A percentile compares a stretch with the other conserved stretches of the same genome.
These are phyloP conservation scores for Formica selysi DNA, from an alignment of 1,140 invertebrate species.

Conservation along the genomic window DNA sequence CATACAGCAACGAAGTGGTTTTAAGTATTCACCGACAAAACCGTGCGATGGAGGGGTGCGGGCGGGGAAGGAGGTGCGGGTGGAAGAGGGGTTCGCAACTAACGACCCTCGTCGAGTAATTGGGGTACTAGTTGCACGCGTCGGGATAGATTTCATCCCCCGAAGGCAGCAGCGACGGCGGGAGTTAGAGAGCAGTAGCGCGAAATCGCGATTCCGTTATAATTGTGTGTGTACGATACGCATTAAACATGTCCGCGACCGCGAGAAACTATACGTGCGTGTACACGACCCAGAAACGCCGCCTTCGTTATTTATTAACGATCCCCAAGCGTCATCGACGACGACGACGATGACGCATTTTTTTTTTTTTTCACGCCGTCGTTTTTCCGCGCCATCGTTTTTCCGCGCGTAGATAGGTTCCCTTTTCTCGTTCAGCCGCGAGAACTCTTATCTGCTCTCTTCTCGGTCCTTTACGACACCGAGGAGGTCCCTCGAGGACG, in stretches of 20 bases:
- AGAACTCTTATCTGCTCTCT: constrained; percentile 28
- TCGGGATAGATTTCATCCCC: constrained; percentile 75
- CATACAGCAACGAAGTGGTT: constrained; percentile 21
- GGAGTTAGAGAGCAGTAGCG: background rate
- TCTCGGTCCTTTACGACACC: constrained; percentile 42
- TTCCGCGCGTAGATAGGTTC: background rate
- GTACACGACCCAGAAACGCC: constrained; percentile 3
- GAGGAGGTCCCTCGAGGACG: constrained; percentile 27
- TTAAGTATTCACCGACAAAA: constrained; percentile 59
- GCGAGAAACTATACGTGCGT: background rate
- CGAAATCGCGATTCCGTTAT: constrained; percentile 39
- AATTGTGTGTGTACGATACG: background rate
- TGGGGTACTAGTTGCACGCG: constrained; percentile 78
- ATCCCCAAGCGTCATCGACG: background rate
- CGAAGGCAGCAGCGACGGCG: constrained; percentile 36
- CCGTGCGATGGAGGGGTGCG: background rate
- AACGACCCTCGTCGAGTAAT: constrained; percentile 74
- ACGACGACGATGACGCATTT: background rate
- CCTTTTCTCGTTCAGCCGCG: background rate
- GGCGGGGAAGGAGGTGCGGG: background rate
- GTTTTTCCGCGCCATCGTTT: background rate
- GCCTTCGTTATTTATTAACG: constrained; percentile 35
- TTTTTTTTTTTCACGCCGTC: background rate
- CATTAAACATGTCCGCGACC: background rate
- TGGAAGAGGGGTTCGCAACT: constrained; percentile 51